Base-by-base conservation (phyloP, 2,113 vertebrate genomes). In the Shinisaurus crocodilurus region DNA sequence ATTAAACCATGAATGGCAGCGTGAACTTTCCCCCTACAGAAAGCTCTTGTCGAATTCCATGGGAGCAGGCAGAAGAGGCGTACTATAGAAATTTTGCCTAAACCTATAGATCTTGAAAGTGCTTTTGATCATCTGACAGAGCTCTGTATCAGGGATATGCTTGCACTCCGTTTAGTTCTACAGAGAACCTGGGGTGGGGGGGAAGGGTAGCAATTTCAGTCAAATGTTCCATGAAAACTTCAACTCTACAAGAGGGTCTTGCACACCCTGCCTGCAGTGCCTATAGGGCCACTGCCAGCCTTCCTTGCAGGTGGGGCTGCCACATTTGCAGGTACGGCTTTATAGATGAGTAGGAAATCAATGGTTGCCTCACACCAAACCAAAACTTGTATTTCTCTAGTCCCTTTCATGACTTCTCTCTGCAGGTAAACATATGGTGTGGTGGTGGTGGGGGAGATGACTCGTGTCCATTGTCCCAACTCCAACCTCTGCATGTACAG, bases 21-120 rank as follows among this genome's bases (percentile, higher is more conserved):
- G 37, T 72, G 75, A 91, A 91, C 87, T 81, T 89, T 84, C 75
- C 16, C 25, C 40, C 34, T 81, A 60, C 85, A 34, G 75, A 89
- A 91, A 89, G 34, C 37, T n/a, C 76, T 45, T 80, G 34, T 45
- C 29, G 29, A 80, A 72, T 85, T 85, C 81, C 75, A 48, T 80
- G 67, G 65, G 74, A 60, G 27, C 23, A 70, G 37, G 67, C 63
- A 81, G 57, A 16, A 69, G 37, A 86, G 34, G n/a, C 27, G 27
- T 9, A 20, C 60, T 83, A 69, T 83, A 48, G 45, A 88, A 54
- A 76, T 54, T 89, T 82, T 81, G 63, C 54, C 34, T 54, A 85
- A 88, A 60, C 87, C 50, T 89, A 60, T 81, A 85, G 65, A 89
- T 81, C 54, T 91, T 84, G 67, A 85, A 91, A 77, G 50, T 23